phyloP scores from a whole-genome alignment of 2,113 vertebrate species.

The Crotophaga sulcirostris region DNA sequence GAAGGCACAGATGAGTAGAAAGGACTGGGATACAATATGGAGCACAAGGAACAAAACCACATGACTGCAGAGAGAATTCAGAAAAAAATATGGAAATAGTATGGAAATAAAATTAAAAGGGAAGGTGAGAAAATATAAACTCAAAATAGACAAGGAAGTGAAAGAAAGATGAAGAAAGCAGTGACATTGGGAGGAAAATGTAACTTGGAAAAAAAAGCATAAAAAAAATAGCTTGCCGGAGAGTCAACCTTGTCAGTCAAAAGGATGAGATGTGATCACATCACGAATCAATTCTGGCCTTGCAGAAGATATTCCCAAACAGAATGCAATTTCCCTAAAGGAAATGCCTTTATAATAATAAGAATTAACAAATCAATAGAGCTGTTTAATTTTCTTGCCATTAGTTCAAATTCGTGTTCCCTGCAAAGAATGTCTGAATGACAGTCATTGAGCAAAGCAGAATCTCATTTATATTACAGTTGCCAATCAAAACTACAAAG shows the following conservation, averaged over 20 bases:
- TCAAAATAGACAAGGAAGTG: neutral
- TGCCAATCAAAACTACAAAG: conserved; percentile 26
- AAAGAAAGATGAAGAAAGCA: neutral
- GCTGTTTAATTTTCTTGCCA: conserved; percentile 44
- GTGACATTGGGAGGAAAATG: neutral
- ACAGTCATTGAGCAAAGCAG: conserved; percentile 2
- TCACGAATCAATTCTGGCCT: neutral
- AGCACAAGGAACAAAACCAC: neutral
- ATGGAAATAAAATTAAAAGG: neutral
- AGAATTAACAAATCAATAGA: conserved; percentile 50
- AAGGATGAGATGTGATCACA: neutral
- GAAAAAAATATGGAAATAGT: too few species aligned
- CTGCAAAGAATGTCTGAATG: conserved; percentile 22
- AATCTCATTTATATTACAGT: conserved; percentile 12
- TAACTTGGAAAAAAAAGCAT: neutral
- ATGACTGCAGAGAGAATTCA: neutral
- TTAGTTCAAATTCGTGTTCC: conserved; percentile 35
- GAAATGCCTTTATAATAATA: conserved; percentile 26
- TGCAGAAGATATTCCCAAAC: neutral
- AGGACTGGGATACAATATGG: neutral
- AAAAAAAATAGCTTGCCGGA: neutral
- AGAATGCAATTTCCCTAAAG: neutral
- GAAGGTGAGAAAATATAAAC: neutral
- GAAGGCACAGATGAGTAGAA: neutral
- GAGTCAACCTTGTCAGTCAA: neutral